A percentile compares a stretch with the other conserved stretches of the same genome.
phyloP scores from a whole-genome alignment of 2,888 invertebrate species.

The Meliscaeva auricollis region DNA sequence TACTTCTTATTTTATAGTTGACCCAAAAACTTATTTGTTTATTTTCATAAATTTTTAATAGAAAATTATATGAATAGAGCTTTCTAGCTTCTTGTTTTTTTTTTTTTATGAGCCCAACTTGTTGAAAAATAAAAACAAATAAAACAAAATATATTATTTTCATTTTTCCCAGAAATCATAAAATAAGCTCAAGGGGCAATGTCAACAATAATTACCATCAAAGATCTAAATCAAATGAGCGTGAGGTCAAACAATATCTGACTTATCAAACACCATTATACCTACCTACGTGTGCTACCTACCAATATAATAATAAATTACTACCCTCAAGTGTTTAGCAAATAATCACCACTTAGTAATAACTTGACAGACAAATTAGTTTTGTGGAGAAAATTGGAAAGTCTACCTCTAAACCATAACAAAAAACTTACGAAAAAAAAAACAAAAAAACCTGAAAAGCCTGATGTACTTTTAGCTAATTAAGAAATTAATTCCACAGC shows the following conservation, averaged over 20 bases:
- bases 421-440: neutral
- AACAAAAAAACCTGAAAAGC: conserved; percentile 5
- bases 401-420: conserved; percentile 1
- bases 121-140: too few relatives aligned
- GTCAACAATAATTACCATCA: conserved; percentile 18
- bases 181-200: neutral
- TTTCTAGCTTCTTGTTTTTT: too few relatives aligned
- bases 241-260: neutral
- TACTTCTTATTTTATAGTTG: too few relatives aligned
- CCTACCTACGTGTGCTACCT: neutral
- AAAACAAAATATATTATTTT: too few relatives aligned
- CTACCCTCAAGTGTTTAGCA: conserved; percentile 31
- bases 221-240: neutral
- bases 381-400: conserved; percentile 44
- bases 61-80: too few relatives aligned
- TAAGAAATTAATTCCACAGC: conserved; percentile 60
- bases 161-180: too few relatives aligned
- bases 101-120: too few relatives aligned
- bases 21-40: too few relatives aligned
- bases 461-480: conserved; percentile 28
- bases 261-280: neutral
- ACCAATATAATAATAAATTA: conserved; percentile 8
- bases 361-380: conserved; percentile 36
- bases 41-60: too few relatives aligned
- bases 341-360: conserved; percentile 19